These are phyloP conservation scores for Limnodromus scolopaceus DNA, from an alignment of 2,797 vertebrate genomes.

Conservation along the genomic window DNA sequence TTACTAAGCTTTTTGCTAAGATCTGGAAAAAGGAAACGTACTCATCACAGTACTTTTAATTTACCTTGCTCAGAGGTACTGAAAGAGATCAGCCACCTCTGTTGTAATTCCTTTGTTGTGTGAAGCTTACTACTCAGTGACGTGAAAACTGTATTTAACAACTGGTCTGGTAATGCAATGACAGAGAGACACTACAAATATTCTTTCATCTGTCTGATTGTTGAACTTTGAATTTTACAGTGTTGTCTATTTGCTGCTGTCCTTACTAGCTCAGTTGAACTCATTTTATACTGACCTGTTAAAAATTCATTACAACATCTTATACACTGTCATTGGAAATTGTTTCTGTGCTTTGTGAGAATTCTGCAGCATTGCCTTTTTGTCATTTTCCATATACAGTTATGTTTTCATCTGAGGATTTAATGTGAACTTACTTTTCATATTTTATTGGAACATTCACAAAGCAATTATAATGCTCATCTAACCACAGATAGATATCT, in stretches of 20 bases:
- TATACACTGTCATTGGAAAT: not conserved
- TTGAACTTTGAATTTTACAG: not conserved
- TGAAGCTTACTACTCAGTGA: not conserved
- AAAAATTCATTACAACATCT: not conserved
- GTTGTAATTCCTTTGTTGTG: not conserved
- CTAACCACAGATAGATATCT: not conserved
- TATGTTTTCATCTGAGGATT: not conserved
- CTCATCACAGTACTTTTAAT: not conserved
- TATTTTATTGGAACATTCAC: not conserved
- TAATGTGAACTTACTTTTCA: not conserved
- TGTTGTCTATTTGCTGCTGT: not conserved
- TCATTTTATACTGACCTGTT: not conserved
- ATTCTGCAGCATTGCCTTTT: not conserved
- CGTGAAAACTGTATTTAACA: not conserved
- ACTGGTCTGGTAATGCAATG: not conserved
- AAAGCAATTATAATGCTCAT: not conserved
- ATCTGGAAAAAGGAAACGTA: not conserved
- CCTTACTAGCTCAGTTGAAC: not conserved
- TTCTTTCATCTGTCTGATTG: not conserved
- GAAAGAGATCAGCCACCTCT: not conserved
- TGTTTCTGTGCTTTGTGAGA: not conserved
- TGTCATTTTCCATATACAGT: not conserved
- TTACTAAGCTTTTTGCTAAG: not conserved
- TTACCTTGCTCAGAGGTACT: not conserved
- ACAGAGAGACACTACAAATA: not conserved